A percentile compares a stretch with the other conserved stretches of the same genome.
Evolutionary conservation across 1,140 invertebrate genomes (phyloP).

Genomic region (Ceratina calcarata): DNA sequence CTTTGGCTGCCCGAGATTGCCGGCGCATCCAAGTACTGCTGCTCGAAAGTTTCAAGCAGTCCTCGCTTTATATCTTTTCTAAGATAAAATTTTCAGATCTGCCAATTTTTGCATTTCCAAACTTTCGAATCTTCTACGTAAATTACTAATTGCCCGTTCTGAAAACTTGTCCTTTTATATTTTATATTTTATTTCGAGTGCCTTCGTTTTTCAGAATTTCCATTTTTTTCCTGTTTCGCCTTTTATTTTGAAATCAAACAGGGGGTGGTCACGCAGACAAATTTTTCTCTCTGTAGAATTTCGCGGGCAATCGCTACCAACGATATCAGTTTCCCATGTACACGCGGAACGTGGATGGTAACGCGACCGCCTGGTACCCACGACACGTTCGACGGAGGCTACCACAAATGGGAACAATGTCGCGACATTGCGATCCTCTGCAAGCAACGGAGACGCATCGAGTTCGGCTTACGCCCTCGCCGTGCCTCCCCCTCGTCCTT

Average conservation of each 20-base stretch:
- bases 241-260: too few relatives aligned
- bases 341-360: background rate
- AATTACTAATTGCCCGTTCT: too few relatives aligned
- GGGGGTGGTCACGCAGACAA: background rate
- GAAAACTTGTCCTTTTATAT: too few relatives aligned
- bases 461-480: slow-evolving; percentile 24
- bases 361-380: slow-evolving; percentile 22
- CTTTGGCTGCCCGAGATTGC: slow-evolving; percentile 34
- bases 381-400: slow-evolving; percentile 50
- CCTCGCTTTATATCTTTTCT: too few relatives aligned
- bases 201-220: too few relatives aligned
- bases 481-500: slow-evolving; percentile 13
- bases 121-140: too few relatives aligned
- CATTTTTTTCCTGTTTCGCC: too few relatives aligned
- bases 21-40: too few relatives aligned
- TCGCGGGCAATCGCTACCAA: background rate
- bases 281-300: background rate
- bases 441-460: slow-evolving; percentile 54
- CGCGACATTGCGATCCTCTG: slow-evolving; percentile 56
- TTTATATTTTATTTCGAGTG: too few relatives aligned
- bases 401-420: slow-evolving; percentile 60
- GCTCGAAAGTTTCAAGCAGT: too few relatives aligned
- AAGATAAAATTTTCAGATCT: too few relatives aligned
- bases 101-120: too few relatives aligned
- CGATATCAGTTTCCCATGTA: background rate